Percentiles rank a stretch among this genome's conserved stretches.
Conservation (phyloP, 37 sponge, comb jelly and placozoan species). For the Oscarella lobularis region DNA sequence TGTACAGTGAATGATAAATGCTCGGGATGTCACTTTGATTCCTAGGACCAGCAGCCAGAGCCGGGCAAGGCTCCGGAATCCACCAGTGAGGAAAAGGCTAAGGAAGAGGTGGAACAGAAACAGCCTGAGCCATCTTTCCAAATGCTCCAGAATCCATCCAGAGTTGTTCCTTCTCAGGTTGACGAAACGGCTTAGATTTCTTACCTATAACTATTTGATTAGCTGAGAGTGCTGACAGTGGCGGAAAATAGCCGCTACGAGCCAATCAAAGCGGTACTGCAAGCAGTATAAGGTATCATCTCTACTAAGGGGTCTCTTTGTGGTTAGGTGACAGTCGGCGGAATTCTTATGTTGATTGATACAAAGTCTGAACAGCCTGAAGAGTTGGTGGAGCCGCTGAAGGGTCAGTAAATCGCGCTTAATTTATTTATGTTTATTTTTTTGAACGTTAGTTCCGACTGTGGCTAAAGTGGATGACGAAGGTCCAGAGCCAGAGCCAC, state of each 20-base stretch:
- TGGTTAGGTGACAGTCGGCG: constrained; percentile 55
- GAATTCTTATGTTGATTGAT: constrained; percentile 64
- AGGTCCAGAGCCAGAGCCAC: constrained; percentile 77
- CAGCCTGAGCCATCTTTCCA: constrained; percentile 58
- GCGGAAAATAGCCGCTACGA: constrained; percentile 30
- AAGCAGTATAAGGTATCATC: background rate
- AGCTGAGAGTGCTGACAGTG: constrained; percentile 47
- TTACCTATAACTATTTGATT: too few species aligned
- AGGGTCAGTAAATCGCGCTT: constrained; percentile 22
- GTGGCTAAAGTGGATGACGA: constrained; percentile 14
- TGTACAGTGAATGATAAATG: background rate
- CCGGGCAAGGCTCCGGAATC: background rate
- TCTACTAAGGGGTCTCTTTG: background rate
- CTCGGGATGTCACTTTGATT: constrained; percentile 7
- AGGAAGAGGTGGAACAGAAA: constrained; percentile 29
- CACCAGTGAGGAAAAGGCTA: constrained; percentile 11
- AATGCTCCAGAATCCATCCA: constrained; percentile 81
- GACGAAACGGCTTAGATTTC: too few species aligned
- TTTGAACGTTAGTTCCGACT: background rate
- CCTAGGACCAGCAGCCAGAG: constrained; percentile 3
- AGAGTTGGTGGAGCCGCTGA: constrained; percentile 77
- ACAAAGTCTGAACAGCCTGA: constrained; percentile 29
- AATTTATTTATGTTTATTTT: background rate
- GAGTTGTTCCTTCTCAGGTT: constrained; percentile 79
- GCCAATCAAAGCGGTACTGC: constrained; percentile 57